These are phyloP conservation scores for Zoanthus gigantus DNA, from an alignment of 92 coral and sea anemone genomes.

Conservation along the genomic window DNA sequence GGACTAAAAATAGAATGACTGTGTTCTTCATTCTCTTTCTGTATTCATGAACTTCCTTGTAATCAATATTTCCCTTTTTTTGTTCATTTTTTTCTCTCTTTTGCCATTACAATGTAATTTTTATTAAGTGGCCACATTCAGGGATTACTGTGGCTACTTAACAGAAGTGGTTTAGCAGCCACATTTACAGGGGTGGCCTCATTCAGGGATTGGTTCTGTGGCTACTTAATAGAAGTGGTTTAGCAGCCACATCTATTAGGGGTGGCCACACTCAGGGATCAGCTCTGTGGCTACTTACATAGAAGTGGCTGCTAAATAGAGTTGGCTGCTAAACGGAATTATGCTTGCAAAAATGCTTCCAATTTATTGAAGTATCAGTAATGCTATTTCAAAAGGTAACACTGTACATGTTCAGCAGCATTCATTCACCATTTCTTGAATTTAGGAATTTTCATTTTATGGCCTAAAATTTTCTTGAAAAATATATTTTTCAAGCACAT, in stretches of 20 bases:
- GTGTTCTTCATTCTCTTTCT: neutral
- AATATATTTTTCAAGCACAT: too few species aligned
- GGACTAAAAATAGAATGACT: constrained; percentile 29
- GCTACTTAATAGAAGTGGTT: neutral
- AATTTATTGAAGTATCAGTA: too few species aligned
- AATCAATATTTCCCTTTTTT: too few species aligned
- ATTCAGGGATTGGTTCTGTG: neutral
- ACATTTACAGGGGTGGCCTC: neutral
- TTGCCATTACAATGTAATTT: neutral
- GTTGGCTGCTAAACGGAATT: too few species aligned
- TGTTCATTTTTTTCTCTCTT: too few species aligned
- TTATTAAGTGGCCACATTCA: neutral
- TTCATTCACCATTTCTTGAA: too few species aligned
- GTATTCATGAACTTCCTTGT: too few species aligned
- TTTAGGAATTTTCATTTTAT: too few species aligned
- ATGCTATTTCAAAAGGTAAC: too few species aligned
- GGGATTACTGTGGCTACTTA: neutral
- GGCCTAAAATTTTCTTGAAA: too few species aligned
- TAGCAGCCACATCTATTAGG: neutral
- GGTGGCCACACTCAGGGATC: neutral
- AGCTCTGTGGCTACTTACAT: neutral
- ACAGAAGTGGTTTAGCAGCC: neutral
- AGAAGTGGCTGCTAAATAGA: neutral
- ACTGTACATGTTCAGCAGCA: too few species aligned
- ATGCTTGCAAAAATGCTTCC: too few species aligned